Evolutionary conservation across 1,140 invertebrate species (phyloP).

Genomic region (Mya arenaria): DNA sequence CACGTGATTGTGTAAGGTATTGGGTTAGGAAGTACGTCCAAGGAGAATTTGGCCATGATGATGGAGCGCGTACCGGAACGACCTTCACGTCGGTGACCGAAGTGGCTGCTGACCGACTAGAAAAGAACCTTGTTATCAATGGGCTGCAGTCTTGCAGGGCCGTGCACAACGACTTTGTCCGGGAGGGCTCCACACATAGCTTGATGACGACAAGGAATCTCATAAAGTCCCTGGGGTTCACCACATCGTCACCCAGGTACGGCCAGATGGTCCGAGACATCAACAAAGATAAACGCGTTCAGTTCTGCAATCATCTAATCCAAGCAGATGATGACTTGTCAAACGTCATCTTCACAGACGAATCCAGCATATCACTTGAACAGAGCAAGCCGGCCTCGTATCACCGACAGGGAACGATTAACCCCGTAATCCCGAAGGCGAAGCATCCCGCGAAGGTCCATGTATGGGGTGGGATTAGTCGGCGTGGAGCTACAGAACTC

Average conservation of each 20-base stretch:
- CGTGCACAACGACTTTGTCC: too few species aligned
- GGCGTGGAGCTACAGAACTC: neutral
- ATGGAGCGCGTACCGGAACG: too few species aligned
- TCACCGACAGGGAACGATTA: neutral
- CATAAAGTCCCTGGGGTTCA: neutral
- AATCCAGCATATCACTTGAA: neutral
- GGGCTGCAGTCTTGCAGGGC: too few species aligned
- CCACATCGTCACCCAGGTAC: neutral
- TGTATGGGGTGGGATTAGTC: conserved; percentile 11
- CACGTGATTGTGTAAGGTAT: too few species aligned
- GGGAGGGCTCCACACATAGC: too few species aligned
- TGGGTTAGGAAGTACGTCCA: too few species aligned
- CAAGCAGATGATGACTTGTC: neutral
- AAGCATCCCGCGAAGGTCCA: conserved; percentile 18
- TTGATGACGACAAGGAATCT: neutral
- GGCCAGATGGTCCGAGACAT: conserved; percentile 2
- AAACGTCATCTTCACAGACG: conserved; percentile 14
- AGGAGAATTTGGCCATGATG: too few species aligned
- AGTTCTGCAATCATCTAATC: neutral
- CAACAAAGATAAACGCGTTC: neutral
- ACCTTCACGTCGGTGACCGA: too few species aligned
- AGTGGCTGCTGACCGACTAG: too few species aligned
- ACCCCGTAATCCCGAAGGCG: neutral
- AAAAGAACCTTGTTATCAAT: too few species aligned
- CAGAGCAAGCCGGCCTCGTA: neutral